A percentile compares a stretch with the other conserved stretches of the same genome.
Evolutionary conservation across 2,888 invertebrate species (phyloP).

Genomic region (Hyalella azteca): DNA sequence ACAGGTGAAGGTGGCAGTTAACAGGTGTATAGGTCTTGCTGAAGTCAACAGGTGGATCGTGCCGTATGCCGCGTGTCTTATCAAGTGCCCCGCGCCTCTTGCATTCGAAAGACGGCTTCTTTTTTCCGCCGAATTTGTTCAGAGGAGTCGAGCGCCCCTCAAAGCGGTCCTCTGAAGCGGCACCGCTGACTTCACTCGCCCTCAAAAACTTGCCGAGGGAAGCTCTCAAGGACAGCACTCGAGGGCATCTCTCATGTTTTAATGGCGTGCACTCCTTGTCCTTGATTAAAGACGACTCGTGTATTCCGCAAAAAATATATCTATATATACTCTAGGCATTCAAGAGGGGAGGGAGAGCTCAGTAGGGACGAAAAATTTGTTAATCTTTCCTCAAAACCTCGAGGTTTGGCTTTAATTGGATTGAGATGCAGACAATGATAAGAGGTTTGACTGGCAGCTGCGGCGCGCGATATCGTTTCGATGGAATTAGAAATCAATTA

Average conservation of each 20-base stretch:
- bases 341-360: background rate
- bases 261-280: background rate
- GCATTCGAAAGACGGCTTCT: background rate
- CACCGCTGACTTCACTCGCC: background rate
- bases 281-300: background rate
- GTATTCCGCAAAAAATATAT: too few species aligned
- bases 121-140: slow-evolving; percentile 1
- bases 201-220: background rate
- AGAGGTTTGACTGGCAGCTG: too few species aligned
- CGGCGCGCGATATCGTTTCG: background rate
- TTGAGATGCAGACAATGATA: too few species aligned
- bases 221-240: background rate
- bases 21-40: background rate
- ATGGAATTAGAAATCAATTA: slow-evolving; percentile 8
- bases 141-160: background rate
- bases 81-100: background rate
- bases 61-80: slow-evolving; percentile 4
- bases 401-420: too few species aligned
- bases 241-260: slow-evolving; percentile 7
- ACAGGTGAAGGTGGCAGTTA: background rate
- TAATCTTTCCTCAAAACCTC: too few species aligned
- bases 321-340: background rate
- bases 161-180: background rate
- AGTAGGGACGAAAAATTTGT: too few species aligned
- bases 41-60: slow-evolving; percentile 18